These are phyloP conservation scores for Gadus macrocephalus DNA, from an alignment of 2,113 vertebrate species.

Conservation along the genomic window DNA sequence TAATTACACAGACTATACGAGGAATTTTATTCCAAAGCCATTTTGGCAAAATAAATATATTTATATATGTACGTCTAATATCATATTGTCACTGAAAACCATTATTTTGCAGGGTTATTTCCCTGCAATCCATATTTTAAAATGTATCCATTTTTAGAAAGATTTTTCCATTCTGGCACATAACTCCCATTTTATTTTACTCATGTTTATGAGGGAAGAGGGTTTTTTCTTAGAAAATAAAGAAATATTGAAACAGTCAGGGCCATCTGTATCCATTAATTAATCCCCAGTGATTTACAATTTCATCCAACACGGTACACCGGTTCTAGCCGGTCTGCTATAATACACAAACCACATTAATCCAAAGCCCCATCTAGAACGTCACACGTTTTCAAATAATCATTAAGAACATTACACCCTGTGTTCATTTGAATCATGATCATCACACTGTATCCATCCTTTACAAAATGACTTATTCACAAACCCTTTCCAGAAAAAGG, in stretches of 20 bases:
- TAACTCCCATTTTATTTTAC: slow-evolving; percentile 2
- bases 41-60: background rate
- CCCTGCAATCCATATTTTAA: background rate
- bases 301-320: slow-evolving; percentile 7
- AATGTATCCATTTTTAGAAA: background rate
- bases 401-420: background rate
- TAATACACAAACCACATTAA: background rate
- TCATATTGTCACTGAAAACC: no score
- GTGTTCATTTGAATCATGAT: slow-evolving; percentile 1
- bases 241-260: slow-evolving; percentile 20
- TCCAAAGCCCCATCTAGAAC: no score
- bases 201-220: background rate
- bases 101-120: no score
- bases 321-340: slow-evolving; percentile 5
- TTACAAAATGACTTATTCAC: background rate
- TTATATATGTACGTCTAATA: no score
- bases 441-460: background rate
- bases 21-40: slow-evolving; percentile 12
- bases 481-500: slow-evolving; percentile 5
- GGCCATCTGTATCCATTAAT: slow-evolving; percentile 4
- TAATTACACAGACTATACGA: background rate
- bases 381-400: background rate
- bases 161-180: background rate
- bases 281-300: background rate
- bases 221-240: slow-evolving; percentile 1